phyloP scores from a whole-genome alignment of 2,113 vertebrate species.

The Rhegmatorhina hoffmannsi region DNA sequence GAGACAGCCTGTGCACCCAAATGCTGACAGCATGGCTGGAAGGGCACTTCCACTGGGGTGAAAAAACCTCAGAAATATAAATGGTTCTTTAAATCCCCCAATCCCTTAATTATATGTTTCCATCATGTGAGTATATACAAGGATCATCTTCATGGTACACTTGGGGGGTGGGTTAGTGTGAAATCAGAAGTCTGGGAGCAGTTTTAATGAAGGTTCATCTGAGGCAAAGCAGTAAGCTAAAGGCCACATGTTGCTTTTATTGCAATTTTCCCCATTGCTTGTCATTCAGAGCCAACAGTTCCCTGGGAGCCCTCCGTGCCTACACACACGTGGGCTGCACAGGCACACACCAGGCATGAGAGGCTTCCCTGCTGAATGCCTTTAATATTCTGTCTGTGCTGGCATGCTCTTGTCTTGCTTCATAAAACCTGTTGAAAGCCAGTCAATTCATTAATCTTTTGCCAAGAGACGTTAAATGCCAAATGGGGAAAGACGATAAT shows the following conservation, averaged over 20 bases:
- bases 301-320: constrained; percentile 51
- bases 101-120: background rate
- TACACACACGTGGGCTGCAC: constrained; percentile 11
- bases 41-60: background rate
- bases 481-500: constrained; percentile 26
- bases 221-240: constrained; percentile 58
- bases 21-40: accelerated
- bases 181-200: constrained; percentile 19
- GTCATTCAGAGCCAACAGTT: background rate
- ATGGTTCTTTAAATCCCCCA: background rate
- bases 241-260: constrained; percentile 67
- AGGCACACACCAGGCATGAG: constrained; percentile 23
- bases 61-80: background rate
- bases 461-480: constrained; percentile 58
- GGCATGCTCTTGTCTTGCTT: constrained; percentile 58
- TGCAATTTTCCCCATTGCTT: constrained; percentile 31
- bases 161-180: background rate
- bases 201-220: constrained; percentile 25
- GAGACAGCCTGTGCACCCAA: background rate
- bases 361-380: background rate
- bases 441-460: constrained; percentile 68
- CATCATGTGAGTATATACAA: background rate
- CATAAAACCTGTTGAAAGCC: constrained; percentile 67
- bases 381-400: constrained; percentile 34
- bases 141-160: background rate